Base-by-base conservation (phyloP, 2,888 invertebrate species). In the Scaptomyza tumidula region DNA sequence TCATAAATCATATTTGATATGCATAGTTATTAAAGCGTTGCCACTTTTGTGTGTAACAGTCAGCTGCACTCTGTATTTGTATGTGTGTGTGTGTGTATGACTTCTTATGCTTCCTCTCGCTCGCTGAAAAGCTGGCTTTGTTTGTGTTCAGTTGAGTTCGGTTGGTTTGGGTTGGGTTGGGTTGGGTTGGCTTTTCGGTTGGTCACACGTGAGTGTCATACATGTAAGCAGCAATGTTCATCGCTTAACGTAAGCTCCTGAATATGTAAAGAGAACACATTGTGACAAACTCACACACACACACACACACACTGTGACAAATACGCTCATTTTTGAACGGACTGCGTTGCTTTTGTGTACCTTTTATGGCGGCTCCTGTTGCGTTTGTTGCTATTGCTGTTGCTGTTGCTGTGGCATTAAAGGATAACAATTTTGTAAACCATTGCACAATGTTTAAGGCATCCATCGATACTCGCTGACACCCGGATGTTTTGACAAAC, bases 141-240 rank as follows among this genome's bases (percentile, higher is more conserved):
- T 65, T 65, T 59, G 58, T 45, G 45, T 9, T 31, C 24, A 2
- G 5, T 31, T 35, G 5, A 5, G 7, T 9, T 43, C 24, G 19
- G 24, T 3, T 9, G 27, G 5, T n/a, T n/a, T 31, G 31, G 3
- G 5, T 31, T 35, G 5, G 7, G 7, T 9, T 43, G 29, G 19
- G 24, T 3, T 9, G 27, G 5, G 13, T 31, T 39, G 14, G 31
- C 6, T 37, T 31, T 14, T 13, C 50, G n/a, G 10, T 24, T 24
- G 6, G n/a, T 2, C 29, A 52, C 59, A 59, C 65, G 49, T 71
- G 43, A 53, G 48, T 53, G 14, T 50, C 39, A 19, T 58, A 27
- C 19, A 55, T 70, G 75, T 64, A 44, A 70, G 59, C 64, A 66
- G 31, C 37, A 53, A 59, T 71, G 56, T 66, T 75, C 54, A 66